phyloP scores from a whole-genome alignment of 2,797 vertebrate genomes.

The Rhinophrynus dorsalis region DNA sequence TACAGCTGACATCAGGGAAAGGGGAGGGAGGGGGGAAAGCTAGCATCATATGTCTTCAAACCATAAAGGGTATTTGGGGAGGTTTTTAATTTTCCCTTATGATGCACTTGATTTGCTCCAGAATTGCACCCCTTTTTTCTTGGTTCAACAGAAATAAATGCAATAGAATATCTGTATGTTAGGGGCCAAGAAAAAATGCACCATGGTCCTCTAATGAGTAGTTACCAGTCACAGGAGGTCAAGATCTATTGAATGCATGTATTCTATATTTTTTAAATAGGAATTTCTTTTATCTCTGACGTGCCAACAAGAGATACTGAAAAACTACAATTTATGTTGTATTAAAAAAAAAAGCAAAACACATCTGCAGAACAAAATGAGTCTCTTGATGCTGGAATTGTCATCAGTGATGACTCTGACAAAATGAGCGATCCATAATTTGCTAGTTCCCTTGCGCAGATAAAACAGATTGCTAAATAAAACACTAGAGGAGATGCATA shows the following conservation, averaged over 20 bases:
- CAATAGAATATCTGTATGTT: too few relatives aligned
- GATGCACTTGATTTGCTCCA: too few relatives aligned
- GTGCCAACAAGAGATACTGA: constrained; percentile 52
- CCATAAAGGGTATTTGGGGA: too few relatives aligned
- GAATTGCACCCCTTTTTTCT: too few relatives aligned
- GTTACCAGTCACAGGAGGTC: too few relatives aligned
- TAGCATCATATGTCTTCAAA: too few relatives aligned
- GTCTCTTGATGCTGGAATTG: constrained; percentile 78
- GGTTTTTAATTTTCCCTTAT: too few relatives aligned
- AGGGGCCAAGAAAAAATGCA: too few relatives aligned
- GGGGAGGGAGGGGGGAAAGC: too few relatives aligned
- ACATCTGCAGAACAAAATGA: constrained; percentile 77
- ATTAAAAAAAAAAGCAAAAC: constrained; percentile 70
- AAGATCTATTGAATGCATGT: neutral
- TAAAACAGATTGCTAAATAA: constrained; percentile 76
- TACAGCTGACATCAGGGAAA: too few relatives aligned
- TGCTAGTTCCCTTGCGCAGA: constrained; percentile 69
- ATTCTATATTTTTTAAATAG: constrained; percentile 58
- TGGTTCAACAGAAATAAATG: too few relatives aligned
- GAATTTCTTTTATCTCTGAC: constrained; percentile 53
- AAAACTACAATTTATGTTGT: constrained; percentile 67
- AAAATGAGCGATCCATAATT: constrained; percentile 79
- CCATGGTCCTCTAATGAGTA: too few relatives aligned
- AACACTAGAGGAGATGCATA: constrained; percentile 74
- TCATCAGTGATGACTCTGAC: constrained; percentile 79